phyloP scores from a whole-genome alignment of 2,113 vertebrate genomes.

The Plecturocebus donacophilus region DNA sequence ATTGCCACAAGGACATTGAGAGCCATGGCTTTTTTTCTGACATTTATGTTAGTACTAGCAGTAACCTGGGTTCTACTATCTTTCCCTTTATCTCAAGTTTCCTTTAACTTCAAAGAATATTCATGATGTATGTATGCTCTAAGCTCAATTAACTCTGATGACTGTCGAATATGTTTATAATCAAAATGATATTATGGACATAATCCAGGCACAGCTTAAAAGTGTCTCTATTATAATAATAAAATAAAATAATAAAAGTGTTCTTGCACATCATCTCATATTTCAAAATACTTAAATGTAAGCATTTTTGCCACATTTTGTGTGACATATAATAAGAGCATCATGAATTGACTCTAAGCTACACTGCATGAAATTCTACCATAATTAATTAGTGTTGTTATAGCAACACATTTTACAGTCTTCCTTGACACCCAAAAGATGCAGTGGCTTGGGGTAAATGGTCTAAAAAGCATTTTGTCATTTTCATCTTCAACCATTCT shows the following conservation, averaged over 20 bases:
- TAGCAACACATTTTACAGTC: constrained; percentile 78
- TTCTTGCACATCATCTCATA: not conserved
- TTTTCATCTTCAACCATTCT: constrained; percentile 55
- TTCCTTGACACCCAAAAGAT: constrained; percentile 66
- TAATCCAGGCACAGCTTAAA: not conserved
- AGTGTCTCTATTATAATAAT: not conserved
- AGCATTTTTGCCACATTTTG: constrained; percentile 56
- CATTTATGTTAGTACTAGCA: not conserved
- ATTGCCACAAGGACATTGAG: not conserved
- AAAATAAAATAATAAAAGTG: not conserved
- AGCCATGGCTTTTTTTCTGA: not conserved
- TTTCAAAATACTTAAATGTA: constrained; percentile 1
- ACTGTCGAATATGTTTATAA: not conserved
- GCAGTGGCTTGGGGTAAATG: constrained; percentile 55
- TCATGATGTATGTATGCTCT: not conserved
- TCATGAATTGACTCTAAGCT: constrained; percentile 68
- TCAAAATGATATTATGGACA: not conserved
- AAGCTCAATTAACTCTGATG: constrained; percentile 14
- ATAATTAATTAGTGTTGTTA: constrained; percentile 84
- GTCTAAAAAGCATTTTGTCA: constrained; percentile 61
- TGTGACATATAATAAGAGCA: constrained; percentile 66
- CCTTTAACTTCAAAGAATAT: not conserved
- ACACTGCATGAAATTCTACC: constrained; percentile 71
- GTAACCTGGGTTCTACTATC: not conserved
- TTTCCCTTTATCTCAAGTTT: not conserved